Percentiles rank a stretch among this genome's conserved stretches.
phyloP scores from a whole-genome alignment of 2,797 vertebrate genomes.

The Cryptoblepharus egeriae region DNA sequence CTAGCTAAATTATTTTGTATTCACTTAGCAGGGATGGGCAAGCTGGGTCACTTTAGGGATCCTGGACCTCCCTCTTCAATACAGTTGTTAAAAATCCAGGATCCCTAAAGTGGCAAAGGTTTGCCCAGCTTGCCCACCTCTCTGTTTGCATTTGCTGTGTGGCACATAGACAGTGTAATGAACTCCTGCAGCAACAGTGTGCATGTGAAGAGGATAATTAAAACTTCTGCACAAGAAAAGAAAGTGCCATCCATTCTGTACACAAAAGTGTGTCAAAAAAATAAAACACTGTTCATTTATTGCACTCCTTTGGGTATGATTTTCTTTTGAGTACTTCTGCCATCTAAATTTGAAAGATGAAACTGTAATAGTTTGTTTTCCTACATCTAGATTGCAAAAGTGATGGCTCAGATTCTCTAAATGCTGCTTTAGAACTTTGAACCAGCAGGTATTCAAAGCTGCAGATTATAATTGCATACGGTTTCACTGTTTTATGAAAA shows the following conservation, averaged over 20 bases:
- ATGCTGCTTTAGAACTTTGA: background rate
- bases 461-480: background rate
- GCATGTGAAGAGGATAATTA: background rate
- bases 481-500: slow-evolving; percentile 18
- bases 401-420: background rate
- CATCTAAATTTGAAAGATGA: background rate
- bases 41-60: too few relatives aligned
- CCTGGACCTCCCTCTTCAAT: too few relatives aligned
- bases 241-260: background rate
- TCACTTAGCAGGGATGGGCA: background rate
- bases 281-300: background rate
- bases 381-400: background rate
- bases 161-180: background rate
- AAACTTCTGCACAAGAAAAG: rapidly evolving
- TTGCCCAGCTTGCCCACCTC: too few relatives aligned
- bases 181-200: background rate
- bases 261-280: background rate
- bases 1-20: slow-evolving; percentile 3
- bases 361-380: slow-evolving; percentile 17
- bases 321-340: background rate
- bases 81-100: too few relatives aligned
- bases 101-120: too few relatives aligned
- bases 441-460: slow-evolving; percentile 5
- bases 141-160: background rate
- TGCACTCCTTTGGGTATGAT: background rate